Evolutionary conservation across 2,113 vertebrate species (phyloP).

Genomic region (Hippopotamus amphibius): DNA sequence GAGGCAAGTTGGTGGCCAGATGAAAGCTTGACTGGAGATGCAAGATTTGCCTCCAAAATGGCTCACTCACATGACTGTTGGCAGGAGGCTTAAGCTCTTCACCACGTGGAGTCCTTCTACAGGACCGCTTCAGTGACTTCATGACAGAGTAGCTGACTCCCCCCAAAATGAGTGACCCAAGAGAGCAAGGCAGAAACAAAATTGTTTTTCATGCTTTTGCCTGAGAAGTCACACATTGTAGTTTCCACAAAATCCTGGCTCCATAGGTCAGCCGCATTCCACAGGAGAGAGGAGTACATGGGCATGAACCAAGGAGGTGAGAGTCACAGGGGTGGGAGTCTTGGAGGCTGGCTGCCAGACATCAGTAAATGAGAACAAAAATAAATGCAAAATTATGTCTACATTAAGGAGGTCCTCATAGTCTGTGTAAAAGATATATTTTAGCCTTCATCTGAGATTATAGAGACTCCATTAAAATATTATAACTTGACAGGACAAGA

Average conservation of each 20-base stretch:
- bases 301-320: not conserved
- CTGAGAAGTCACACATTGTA: not conserved
- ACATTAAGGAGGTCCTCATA: not conserved
- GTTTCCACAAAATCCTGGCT: not conserved
- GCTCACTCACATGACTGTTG: not conserved
- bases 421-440: not conserved
- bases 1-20: not conserved
- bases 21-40: not conserved
- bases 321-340: not conserved
- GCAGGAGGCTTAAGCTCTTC: not conserved
- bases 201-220: not conserved
- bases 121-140: rapidly evolving
- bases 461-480: not conserved
- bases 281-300: not conserved
- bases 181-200: not conserved
- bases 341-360: not conserved
- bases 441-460: not conserved
- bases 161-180: not conserved
- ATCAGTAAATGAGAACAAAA: not conserved
- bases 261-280: not conserved
- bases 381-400: not conserved
- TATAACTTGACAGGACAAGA: not conserved
- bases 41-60: not conserved
- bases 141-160: not conserved
- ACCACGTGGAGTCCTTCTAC: not conserved